phyloP scores from a whole-genome alignment of 2,888 invertebrate species.

The Drymonia ruficornis region DNA sequence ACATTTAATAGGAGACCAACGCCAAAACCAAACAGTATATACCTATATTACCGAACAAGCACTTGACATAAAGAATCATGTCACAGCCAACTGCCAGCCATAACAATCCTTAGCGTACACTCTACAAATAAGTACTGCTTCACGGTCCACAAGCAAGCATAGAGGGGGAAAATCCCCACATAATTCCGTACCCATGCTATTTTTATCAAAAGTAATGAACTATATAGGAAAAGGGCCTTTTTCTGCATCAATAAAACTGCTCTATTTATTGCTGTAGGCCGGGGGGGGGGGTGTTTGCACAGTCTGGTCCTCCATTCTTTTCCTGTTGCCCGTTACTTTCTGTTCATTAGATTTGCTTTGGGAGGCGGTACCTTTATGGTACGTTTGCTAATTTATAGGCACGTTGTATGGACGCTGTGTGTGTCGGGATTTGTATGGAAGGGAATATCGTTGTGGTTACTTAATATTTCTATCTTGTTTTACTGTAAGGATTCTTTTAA shows the following conservation, averaged over 20 bases:
- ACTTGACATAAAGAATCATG: conserved; percentile 2
- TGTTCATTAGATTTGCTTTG: conserved; percentile 4
- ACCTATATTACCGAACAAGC: not conserved
- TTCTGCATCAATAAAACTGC: conserved; percentile 8
- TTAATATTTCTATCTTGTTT: too few relatives aligned
- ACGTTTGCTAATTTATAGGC: not conserved
- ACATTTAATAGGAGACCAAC: too few relatives aligned
- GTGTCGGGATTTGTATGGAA: not conserved
- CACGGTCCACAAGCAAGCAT: conserved; percentile 2
- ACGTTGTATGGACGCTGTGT: not conserved
- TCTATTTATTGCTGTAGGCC: conserved; percentile 2
- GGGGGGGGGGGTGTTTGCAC: not conserved
- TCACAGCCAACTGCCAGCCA: not conserved
- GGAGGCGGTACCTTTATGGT: not conserved
- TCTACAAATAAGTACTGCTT: not conserved
- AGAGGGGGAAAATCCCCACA: conserved; percentile 3
- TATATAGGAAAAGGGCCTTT: conserved; percentile 3
- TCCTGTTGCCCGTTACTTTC: conserved; percentile 2
- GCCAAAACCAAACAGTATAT: too few relatives aligned
- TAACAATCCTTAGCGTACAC: not conserved
- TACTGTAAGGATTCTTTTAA: too few relatives aligned
- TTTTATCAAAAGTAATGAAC: conserved; percentile 8
- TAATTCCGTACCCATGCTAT: conserved; percentile 1
- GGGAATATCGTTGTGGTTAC: too few relatives aligned
- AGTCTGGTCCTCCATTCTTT: not conserved